Evolutionary conservation across 2,888 invertebrate genomes (phyloP).

Genomic region (Psococerastis gibbosa): DNA sequence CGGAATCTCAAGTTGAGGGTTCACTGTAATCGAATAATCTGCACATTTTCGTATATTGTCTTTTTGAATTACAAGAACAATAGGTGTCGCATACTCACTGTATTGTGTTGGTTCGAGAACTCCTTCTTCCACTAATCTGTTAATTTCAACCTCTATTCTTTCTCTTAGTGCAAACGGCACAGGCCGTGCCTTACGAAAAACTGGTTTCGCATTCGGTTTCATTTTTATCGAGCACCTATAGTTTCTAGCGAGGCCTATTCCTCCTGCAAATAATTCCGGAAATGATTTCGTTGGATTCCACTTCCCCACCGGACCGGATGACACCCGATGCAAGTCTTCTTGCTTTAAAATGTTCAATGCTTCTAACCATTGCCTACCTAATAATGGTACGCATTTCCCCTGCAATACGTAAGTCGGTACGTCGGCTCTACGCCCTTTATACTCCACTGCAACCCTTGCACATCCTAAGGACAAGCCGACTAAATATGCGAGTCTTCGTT

Average conservation of each 20-base stretch:
- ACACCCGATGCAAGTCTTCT: no score
- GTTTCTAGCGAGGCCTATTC: not conserved
- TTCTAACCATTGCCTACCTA: no score
- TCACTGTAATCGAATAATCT: not conserved
- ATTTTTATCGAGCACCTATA: not conserved
- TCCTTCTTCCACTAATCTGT: not conserved
- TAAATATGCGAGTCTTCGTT: no score
- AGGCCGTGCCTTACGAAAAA: not conserved
- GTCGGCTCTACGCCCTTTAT: no score
- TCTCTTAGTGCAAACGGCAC: not conserved
- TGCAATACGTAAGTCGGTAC: no score
- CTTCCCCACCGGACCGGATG: no score
- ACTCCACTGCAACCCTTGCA: no score
- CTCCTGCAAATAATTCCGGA: not conserved
- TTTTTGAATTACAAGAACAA: not conserved
- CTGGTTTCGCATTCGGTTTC: not conserved
- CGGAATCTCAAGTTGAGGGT: not conserved
- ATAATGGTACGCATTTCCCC: no score
- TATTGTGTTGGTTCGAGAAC: not conserved
- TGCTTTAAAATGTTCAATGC: no score
- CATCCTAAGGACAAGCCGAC: no score
- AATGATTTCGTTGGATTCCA: no score
- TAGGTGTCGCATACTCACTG: not conserved
- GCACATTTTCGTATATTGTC: not conserved
- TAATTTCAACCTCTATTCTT: not conserved